phyloP scores from a whole-genome alignment of 2,888 invertebrate genomes.

The Nemotelus pantherinus region DNA sequence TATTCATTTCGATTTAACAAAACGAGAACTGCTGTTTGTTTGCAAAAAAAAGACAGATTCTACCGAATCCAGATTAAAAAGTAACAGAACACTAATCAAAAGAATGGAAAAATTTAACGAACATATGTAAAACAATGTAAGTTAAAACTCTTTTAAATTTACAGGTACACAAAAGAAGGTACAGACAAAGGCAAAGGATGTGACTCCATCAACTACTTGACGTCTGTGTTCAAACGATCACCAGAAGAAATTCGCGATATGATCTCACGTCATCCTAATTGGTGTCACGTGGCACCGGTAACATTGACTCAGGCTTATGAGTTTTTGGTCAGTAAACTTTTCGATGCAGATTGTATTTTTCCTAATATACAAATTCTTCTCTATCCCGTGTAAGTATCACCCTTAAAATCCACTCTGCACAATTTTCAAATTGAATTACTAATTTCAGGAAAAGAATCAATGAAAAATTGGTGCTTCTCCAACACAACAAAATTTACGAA shows the following conservation, averaged over 20 bases:
- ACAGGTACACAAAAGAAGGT: constrained; percentile 68
- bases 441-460: constrained; percentile 59
- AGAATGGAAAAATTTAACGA: too few relatives aligned
- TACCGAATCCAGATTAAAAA: neutral
- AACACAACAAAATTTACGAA: constrained; percentile 54
- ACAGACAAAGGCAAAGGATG: constrained; percentile 67
- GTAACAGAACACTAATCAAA: too few relatives aligned
- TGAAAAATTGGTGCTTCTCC: constrained; percentile 57
- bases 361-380: constrained; percentile 72
- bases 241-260: constrained; percentile 58
- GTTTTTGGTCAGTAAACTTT: constrained; percentile 67
- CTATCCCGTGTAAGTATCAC: constrained; percentile 72
- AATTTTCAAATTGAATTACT: constrained; percentile 28
- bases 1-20: constrained; percentile 51
- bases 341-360: constrained; percentile 68
- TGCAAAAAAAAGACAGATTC: neutral
- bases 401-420: neutral
- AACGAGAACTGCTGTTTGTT: neutral
- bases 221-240: constrained; percentile 59
- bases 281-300: constrained; percentile 70
- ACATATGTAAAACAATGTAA: too few relatives aligned
- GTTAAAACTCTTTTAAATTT: neutral
- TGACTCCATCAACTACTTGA: constrained; percentile 65
- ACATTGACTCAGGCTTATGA: constrained; percentile 70
- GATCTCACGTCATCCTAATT: constrained; percentile 72